Conservation (phyloP, 2,888 invertebrate species). For the Aleiodes leptofemur region DNA sequence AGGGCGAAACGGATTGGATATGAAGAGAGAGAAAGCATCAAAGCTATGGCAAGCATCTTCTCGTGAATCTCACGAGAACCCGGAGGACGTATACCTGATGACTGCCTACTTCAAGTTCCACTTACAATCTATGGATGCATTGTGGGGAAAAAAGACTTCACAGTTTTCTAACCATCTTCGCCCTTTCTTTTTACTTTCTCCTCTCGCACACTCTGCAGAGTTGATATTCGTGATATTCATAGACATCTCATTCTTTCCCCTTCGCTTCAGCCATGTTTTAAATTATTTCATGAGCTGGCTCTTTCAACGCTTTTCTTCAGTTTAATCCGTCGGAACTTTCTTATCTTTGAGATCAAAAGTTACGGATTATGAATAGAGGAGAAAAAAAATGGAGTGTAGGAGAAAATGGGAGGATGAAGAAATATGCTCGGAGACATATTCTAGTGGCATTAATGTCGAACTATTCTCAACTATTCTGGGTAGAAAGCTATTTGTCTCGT, state of each 20-base stretch:
- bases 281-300: slow-evolving; percentile 34
- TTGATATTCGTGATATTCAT: slow-evolving; percentile 41
- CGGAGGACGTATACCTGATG: slow-evolving; percentile 25
- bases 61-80: background rate
- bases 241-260: slow-evolving; percentile 30
- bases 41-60: slow-evolving; percentile 12
- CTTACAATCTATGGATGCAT: slow-evolving; percentile 39
- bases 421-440: slow-evolving; percentile 11
- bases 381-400: background rate
- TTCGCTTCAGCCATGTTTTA: background rate
- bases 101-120: slow-evolving; percentile 43
- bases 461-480: background rate
- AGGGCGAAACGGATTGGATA: slow-evolving; percentile 17
- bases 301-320: slow-evolving; percentile 5
- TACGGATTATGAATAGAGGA: slow-evolving; percentile 9
- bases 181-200: background rate
- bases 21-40: slow-evolving; percentile 34
- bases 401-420: slow-evolving; percentile 3
- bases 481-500: slow-evolving; percentile 29
- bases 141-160: slow-evolving; percentile 21
- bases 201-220: background rate
- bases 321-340: slow-evolving; percentile 42
- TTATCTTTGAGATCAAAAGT: slow-evolving; percentile 46
- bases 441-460: slow-evolving; percentile 11
- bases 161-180: background rate